Evolutionary conservation across 1,140 invertebrate species (phyloP), one percentile per base, ranked within the genome.

Genomic region (Acromyrmex charruanus): DNA sequence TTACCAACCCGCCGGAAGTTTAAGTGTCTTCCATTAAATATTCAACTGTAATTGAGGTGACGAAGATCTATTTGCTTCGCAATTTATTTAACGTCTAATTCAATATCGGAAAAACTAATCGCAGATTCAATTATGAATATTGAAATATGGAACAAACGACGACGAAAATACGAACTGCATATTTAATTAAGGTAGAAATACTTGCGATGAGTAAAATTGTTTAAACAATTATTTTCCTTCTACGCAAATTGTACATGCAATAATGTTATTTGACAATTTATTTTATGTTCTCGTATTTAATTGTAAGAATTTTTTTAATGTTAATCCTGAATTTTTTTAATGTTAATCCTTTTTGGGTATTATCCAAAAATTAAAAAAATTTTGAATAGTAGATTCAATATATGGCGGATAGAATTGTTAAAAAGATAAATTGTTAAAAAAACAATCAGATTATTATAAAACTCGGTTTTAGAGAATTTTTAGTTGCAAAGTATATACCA

Each of bases 21-120:
- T 59, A 49, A 82, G 55, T 31, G 35, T 58, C 51, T 31, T 39
- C 39, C 39, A 53, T 74, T 59, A 82, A 82, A 49, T 74, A 82
- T 82, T 82, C 80, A 31, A 14, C 16, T 72, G n/a, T 82, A 82
- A 82, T 82, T 74, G 80, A 49, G n/a, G 35, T 69, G 53, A 35
- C 68, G 12, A 74, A 82, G 51, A 82, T 59, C 65, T 74, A 49
- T 61, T 31, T 61, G 68, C 71, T 31, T 72, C 4, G 21, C 80
- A 59, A 74, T 82, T 74, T 59, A 74, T 59, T 74, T 72, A 18
- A 44, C 80, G 21, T 16, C 7, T 35, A 53, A 71, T 71, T 69
- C 6, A 16, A 10, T 25, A 69, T 71, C 49, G 21, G 31, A 28
- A 31, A 28, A 39, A 25, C 35, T 39, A 39, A 16, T 28, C n/a